Evolutionary conservation across 2,797 vertebrate genomes (phyloP), one percentile per base, ranked within the genome.

Genomic region (Malacoctenus gilli): DNA sequence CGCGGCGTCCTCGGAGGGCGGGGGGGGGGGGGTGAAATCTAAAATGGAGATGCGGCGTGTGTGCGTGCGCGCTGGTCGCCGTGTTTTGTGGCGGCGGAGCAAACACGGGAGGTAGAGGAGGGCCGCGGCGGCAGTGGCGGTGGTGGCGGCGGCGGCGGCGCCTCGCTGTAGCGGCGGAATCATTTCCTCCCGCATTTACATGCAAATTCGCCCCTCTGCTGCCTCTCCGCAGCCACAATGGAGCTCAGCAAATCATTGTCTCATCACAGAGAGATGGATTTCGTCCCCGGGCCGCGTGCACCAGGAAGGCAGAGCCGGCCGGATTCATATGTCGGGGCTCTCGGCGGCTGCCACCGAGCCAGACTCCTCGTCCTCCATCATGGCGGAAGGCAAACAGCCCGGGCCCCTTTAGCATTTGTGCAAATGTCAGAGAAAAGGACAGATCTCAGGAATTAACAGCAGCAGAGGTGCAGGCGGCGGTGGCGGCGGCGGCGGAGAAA

Each of bases 181-280:
- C 79, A 77, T 86, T 89, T 83, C 59, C 79, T 68, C 18, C 1
- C 50, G 67, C 78, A 89, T 89, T 89, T 89, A 84, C 82, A 89
- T 89, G 85, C 82, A 89, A 87, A 89, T 89, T 78, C 5, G 6
- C 38, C 60, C 72, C 66, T 69, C 71, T 69, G 66, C 71, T 55
- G 68, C 83, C 72, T 67, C 79, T 82, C 79, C 37, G 67, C 64
- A 41, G 74, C 72, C 83, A 84, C 84, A 85, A 80, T 79, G 75
- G 79, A 81, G 80, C 82, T 71, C 55, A 31, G 72, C 71, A 68
- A 86, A 87, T 87, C 80, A 85, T 86, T 79, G 80, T 87, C 85
- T 89, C 85, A 85, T 87, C 83, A 84, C 77, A 71, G 67, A 47
- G 59, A 86, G 85, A 85, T 85, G 78, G 79, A 87, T 87, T 88